Evolutionary conservation across 2,113 vertebrate species (phyloP), one percentile per base, ranked within the genome.

Genomic region (Seriola rivoliana): DNA sequence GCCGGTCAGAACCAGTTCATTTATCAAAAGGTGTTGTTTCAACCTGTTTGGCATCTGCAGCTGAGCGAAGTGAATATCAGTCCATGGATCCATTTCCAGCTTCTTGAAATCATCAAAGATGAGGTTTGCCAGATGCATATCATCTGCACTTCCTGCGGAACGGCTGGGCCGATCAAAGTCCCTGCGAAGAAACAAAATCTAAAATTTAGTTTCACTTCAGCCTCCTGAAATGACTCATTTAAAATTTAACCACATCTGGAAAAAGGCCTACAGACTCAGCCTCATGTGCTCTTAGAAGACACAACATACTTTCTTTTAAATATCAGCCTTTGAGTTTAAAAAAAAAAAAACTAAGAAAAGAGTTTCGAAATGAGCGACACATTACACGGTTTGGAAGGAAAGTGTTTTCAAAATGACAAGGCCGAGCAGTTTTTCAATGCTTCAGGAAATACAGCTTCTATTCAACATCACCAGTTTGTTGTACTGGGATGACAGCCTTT

Each of bases 41-140:
- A 16, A 95, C 95, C 88, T 88, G 88, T 93, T 84, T 55, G 91
- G 93, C 9, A 58, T 90, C 81, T 95, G 98, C 88, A 99, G 93
- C 85, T 93, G 96, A 58, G 99, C 88, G 2, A 95, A 95, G 89
- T 99, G 97, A 60, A 94, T 88, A 77, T 96, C 96, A 0, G 78
- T 92, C 98, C 98, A 98, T 1, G 95, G 92, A 2, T 93, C 62
- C 93, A 99, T 87, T 10, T 38, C 25, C 29, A 91, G 91, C 0
- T n/a, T 57, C n/a, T 0, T 68, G 29, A 98, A 97, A 14, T 88
- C n/a, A 0, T 91, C 42, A 32, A 94, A 86, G 71, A 99, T 60
- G 29, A 48, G 34, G 32, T 74, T 80, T 3, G 73, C 97, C 75
- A 94, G 59, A 0, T 0, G 4, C 10, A 75, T 81, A 75, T 99